Percentiles rank a stretch among this genome's conserved stretches.
These are phyloP conservation scores for Tragelaphus strepsiceros DNA, from an alignment of 2,113 vertebrate genomes.

Conservation along the genomic window DNA sequence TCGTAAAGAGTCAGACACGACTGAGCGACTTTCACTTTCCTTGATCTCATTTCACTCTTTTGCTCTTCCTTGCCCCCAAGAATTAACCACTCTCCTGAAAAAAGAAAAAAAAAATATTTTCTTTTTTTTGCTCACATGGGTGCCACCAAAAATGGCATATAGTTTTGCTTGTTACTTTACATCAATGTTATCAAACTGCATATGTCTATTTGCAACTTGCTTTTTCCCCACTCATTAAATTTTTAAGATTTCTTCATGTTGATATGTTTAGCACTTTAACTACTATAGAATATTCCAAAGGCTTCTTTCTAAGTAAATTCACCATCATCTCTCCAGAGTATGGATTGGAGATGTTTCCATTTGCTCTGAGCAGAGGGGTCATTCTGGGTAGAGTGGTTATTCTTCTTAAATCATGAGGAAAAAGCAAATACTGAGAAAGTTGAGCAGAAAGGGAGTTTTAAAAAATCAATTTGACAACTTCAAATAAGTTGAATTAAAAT, in stretches of 20 bases:
- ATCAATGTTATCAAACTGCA: background rate
- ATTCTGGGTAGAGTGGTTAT: background rate
- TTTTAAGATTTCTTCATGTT: background rate
- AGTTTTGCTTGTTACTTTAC: background rate
- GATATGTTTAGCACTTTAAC: background rate
- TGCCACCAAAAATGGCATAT: background rate
- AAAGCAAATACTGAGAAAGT: background rate
- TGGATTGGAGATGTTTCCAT: background rate
- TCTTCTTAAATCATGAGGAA: background rate
- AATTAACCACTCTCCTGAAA: background rate
- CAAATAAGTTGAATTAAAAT: background rate
- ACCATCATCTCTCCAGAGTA: background rate
- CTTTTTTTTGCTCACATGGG: background rate
- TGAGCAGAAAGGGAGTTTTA: background rate
- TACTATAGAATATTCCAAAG: background rate
- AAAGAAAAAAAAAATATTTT: no score
- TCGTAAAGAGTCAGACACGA: background rate
- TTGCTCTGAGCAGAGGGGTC: background rate
- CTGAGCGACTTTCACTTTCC: background rate
- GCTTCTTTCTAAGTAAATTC: background rate
- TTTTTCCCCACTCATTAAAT: background rate
- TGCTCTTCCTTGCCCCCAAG: fast-evolving
- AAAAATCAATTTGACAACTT: background rate
- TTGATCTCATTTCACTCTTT: background rate
- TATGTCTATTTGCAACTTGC: background rate